These are phyloP conservation scores for Valencia hispanica DNA, from an alignment of 2,797 vertebrate genomes.

Conservation along the genomic window DNA sequence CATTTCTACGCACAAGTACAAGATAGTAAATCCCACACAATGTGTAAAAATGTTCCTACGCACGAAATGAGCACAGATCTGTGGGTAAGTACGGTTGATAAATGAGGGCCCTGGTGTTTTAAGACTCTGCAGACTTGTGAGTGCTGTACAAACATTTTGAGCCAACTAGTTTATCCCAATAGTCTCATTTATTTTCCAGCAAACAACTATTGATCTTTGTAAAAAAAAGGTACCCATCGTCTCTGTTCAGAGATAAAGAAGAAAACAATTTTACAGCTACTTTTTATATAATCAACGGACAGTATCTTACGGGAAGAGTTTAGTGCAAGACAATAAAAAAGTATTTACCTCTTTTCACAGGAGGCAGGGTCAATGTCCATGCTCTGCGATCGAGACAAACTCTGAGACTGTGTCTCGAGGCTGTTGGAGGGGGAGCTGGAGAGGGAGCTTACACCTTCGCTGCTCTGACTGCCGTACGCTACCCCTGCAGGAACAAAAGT, in stretches of 20 bases:
- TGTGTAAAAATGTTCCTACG: too few relatives aligned
- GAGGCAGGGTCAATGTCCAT: slow-evolving; percentile 99
- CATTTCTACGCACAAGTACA: too few relatives aligned
- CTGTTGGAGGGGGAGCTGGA: slow-evolving; percentile 99
- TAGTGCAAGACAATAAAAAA: not conserved
- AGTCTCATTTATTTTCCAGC: not conserved
- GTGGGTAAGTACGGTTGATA: too few relatives aligned
- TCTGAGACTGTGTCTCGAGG: slow-evolving; percentile 98
- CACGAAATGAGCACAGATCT: too few relatives aligned
- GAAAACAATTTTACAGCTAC: not conserved
- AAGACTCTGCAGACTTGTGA: slow-evolving; percentile 1
- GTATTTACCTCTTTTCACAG: slow-evolving; percentile 95
- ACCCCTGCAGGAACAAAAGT: slow-evolving; percentile 80
- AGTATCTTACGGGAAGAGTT: not conserved
- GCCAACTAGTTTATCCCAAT: not conserved
- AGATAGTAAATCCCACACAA: too few relatives aligned
- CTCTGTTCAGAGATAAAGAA: not conserved
- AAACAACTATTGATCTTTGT: not conserved
- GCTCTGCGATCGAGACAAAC: slow-evolving; percentile 97
- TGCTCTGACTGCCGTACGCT: slow-evolving; percentile 97
- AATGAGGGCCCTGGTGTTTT: too few relatives aligned
- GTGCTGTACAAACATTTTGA: not conserved
- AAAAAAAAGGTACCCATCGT: not conserved
- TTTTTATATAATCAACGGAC: not conserved
- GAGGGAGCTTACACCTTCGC: slow-evolving; percentile 98